A percentile compares a stretch with the other conserved stretches of the same genome.
Conservation (phyloP, 1,140 invertebrate species). For the Lepidurus apus region DNA sequence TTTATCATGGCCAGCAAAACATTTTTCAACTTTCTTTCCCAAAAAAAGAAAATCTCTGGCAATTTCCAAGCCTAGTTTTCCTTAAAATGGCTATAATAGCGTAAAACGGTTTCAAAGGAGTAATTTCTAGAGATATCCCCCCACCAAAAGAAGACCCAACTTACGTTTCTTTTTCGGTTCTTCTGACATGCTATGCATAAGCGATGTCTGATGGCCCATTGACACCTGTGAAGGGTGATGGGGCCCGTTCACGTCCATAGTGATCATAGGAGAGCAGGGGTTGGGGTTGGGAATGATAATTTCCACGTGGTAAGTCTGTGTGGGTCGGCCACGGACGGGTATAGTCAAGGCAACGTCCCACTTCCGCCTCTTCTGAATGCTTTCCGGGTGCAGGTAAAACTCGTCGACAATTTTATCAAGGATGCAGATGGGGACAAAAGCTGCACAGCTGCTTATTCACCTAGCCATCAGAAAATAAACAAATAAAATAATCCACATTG, state of each 20-base stretch:
- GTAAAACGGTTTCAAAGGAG: background rate
- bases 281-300: background rate
- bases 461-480: background rate
- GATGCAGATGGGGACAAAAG: conserved; percentile 11
- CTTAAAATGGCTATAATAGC: background rate
- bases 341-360: background rate
- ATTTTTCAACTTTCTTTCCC: background rate
- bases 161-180: conserved; percentile 15
- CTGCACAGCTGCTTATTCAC: background rate
- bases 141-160: background rate
- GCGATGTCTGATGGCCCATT: conserved; percentile 17
- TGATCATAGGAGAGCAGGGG: conserved; percentile 29
- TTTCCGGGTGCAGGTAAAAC: background rate
- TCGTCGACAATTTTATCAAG: conserved; percentile 3
- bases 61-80: background rate
- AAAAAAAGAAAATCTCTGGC: background rate
- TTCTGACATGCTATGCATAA: background rate
- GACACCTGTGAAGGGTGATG: conserved; percentile 17
- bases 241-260: conserved; percentile 31
- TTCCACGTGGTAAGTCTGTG: background rate
- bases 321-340: background rate
- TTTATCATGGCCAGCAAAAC: background rate
- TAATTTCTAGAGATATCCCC: background rate
- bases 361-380: conserved; percentile 1
- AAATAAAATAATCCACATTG: background rate